Evolutionary conservation across 2,797 vertebrate species (phyloP).

Genomic region (Glossophaga mutica): DNA sequence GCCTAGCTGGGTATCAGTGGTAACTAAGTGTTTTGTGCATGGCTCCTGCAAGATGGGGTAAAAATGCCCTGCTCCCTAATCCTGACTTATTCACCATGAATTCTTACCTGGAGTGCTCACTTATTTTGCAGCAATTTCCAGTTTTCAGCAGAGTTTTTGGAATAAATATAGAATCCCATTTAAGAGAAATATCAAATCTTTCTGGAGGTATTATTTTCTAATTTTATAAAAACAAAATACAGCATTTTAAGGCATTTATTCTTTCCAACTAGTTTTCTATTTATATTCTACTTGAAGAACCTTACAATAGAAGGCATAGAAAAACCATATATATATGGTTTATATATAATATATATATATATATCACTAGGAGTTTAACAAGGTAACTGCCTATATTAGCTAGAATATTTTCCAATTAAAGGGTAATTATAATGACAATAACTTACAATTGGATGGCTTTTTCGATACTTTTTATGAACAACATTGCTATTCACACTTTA

Average conservation of each 20-base stretch:
- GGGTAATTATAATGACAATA: neutral
- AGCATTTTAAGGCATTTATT: neutral
- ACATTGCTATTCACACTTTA: neutral
- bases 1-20: neutral
- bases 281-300: neutral
- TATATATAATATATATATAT: too few relatives aligned
- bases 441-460: neutral
- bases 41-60: neutral
- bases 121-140: neutral
- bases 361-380: neutral
- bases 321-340: too few relatives aligned
- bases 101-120: neutral
- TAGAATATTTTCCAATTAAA: neutral
- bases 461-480: neutral
- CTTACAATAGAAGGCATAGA: neutral
- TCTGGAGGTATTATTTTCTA: neutral
- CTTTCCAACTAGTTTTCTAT: neutral
- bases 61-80: neutral
- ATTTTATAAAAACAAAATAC: neutral
- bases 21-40: neutral
- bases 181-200: neutral
- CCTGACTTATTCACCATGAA: neutral
- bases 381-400: neutral
- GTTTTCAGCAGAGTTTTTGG: neutral
- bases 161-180: neutral